Evolutionary conservation across 2,797 vertebrate genomes (phyloP), one percentile per base, ranked within the genome.

Genomic region (Myotis findleyi): DNA sequence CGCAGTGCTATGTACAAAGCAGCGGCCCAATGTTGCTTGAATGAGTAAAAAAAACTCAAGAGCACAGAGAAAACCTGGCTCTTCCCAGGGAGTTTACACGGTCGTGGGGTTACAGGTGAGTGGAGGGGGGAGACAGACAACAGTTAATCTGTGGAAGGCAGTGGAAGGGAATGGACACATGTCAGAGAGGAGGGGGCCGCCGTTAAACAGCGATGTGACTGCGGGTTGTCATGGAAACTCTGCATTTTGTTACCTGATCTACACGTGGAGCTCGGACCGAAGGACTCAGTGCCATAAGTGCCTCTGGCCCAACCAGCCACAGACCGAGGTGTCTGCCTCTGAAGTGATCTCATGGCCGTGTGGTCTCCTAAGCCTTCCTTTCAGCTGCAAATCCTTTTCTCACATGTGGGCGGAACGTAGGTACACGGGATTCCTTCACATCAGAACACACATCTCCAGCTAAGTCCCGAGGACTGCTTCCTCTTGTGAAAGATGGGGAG

Each of bases 61-160:
- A 92, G 91, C 64, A 0, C 85, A 91, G 83, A 88, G 73, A 94
- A 93, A 96, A 92, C 5, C 91, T 83, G 83, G 79, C 82, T 93
- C 88, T 80, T 73, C 73, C 53, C 7, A 80, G 44, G 66, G 83
- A 87, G 77, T 71, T 68, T 75, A 68, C 62, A 79, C 11, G 71
- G 53, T 73, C 49, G 81, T 16, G 51, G 76, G 83, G 49, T 49
- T 9, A 0, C 25, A 23, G 36, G 44, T 44, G n/a, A 71, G 53
- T 13, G 30, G 71, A 68, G 17, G 51, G 2, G 51, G 89, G 83
- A 69, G 38, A 87, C 0, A 51, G 66, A 53, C 21, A 38, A 85
- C 55, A 27, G 57, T 25, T 51, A 38, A 47, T 18, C 1, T 33
- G 7, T 4, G 0, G 73, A 47, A 69, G 68, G 49, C 1, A 20